These are phyloP conservation scores for Cephonodes hylas DNA, from an alignment of 2,888 invertebrate genomes.

Conservation along the genomic window DNA sequence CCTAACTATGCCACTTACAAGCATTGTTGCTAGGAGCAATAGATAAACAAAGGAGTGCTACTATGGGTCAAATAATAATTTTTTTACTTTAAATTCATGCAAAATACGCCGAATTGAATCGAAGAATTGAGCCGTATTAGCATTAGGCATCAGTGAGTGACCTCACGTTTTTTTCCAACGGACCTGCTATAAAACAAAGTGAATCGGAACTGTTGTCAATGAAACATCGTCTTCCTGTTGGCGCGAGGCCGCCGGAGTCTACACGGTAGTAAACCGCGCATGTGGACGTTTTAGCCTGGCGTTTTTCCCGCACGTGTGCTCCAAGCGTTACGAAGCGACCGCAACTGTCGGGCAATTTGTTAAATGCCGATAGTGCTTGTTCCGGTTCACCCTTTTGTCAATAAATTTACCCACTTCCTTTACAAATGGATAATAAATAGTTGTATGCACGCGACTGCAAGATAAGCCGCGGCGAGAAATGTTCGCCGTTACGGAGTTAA, in stretches of 20 bases:
- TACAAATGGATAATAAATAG: constrained; percentile 12
- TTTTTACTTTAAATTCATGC: too few relatives aligned
- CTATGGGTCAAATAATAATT: too few relatives aligned
- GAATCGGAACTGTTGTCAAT: constrained; percentile 10
- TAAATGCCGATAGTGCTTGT: constrained; percentile 13
- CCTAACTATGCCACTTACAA: too few relatives aligned
- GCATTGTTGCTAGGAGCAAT: too few relatives aligned
- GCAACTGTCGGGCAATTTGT: constrained; percentile 24
- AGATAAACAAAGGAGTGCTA: too few relatives aligned
- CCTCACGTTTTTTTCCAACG: constrained; percentile 1
- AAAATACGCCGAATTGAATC: neutral
- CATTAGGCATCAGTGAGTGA: neutral
- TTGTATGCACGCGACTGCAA: constrained; percentile 2
- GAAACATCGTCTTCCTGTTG: constrained; percentile 25
- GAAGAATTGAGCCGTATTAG: neutral
- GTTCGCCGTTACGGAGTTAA: neutral
- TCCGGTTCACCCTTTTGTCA: constrained; percentile 17
- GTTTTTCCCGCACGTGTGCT: neutral
- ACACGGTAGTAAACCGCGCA: neutral
- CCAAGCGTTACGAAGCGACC: constrained; percentile 13
- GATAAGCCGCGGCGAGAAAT: neutral
- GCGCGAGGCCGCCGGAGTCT: neutral
- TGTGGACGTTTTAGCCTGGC: neutral
- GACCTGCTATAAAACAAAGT: constrained; percentile 3
- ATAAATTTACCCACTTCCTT: constrained; percentile 15